These are phyloP conservation scores for Xestia xanthographa DNA, from an alignment of 2,888 invertebrate genomes.

Conservation along the genomic window DNA sequence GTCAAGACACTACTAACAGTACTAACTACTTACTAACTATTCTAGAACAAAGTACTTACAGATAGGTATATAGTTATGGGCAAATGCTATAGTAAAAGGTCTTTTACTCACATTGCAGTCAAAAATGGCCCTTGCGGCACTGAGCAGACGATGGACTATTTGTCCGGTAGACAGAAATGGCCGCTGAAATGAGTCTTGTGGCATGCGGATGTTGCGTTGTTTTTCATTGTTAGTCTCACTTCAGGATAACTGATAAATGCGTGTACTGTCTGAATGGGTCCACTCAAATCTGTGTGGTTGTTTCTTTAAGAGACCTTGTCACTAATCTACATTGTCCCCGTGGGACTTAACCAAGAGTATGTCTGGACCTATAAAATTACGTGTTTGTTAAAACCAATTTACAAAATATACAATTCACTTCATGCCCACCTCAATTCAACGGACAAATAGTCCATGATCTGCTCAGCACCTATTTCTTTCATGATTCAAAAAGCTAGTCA, in stretches of 20 bases:
- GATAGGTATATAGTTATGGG: slow-evolving; percentile 23
- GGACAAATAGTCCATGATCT: not conserved
- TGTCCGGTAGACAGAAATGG: not conserved
- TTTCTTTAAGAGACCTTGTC: not conserved
- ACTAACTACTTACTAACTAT: slow-evolving; percentile 23
- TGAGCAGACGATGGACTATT: not conserved
- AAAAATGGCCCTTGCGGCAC: slow-evolving; percentile 40
- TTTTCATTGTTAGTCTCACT: not conserved
- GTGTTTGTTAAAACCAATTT: not conserved
- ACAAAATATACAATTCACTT: not conserved
- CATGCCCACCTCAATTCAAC: not conserved
- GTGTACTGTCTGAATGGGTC: not conserved
- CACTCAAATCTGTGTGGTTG: not conserved
- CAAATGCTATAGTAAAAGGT: slow-evolving; percentile 32
- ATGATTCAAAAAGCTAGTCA: slow-evolving; percentile 23
- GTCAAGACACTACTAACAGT: not conserved
- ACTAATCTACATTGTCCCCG: not conserved
- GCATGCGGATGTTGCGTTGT: not conserved
- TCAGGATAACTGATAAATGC: not conserved
- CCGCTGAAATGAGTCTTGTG: not conserved
- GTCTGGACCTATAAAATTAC: not conserved
- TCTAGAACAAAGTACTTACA: slow-evolving; percentile 43
- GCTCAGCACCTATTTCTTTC: slow-evolving; percentile 16
- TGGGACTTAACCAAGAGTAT: not conserved
- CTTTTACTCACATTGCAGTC: slow-evolving; percentile 32